Evolutionary conservation across 53 echinoderm and acorn worm genomes (phyloP).

Genomic region (Holothuria leucospilota): DNA sequence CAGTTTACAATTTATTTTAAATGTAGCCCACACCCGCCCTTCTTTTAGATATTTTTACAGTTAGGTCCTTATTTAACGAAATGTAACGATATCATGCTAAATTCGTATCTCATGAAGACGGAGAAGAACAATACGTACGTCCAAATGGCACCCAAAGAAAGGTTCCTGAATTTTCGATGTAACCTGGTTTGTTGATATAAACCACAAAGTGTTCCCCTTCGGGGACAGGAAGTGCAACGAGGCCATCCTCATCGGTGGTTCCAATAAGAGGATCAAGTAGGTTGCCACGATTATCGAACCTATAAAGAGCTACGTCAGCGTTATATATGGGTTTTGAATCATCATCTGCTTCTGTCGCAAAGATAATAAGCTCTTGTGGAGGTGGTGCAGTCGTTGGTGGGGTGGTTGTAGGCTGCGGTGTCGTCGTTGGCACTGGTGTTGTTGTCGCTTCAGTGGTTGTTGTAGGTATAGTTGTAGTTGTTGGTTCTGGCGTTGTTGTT

Average conservation of each 20-base stretch:
- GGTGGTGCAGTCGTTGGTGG: background rate
- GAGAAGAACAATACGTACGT: background rate
- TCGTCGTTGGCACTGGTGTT: background rate
- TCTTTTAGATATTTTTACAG: too few species aligned
- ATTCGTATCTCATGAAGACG: background rate
- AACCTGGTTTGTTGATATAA: constrained; percentile 4
- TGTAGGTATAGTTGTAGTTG: background rate
- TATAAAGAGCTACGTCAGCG: background rate
- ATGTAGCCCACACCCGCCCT: too few species aligned
- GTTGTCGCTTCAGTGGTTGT: background rate
- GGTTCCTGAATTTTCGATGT: background rate
- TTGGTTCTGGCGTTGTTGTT: background rate
- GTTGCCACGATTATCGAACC: constrained; percentile 11
- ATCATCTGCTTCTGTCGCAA: background rate
- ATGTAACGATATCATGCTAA: too few species aligned
- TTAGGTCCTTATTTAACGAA: too few species aligned
- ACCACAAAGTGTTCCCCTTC: constrained; percentile 32
- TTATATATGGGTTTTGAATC: background rate
- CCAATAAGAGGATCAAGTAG: background rate
- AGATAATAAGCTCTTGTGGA: constrained; percentile 12
- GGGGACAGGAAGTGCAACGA: constrained; percentile 4
- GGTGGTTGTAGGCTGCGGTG: background rate
- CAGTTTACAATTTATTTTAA: too few species aligned
- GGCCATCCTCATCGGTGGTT: constrained; percentile 4
- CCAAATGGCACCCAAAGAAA: constrained; percentile 5